Evolutionary conservation across 2,888 invertebrate species (phyloP).

Genomic region (Macrosiphum euphorbiae): DNA sequence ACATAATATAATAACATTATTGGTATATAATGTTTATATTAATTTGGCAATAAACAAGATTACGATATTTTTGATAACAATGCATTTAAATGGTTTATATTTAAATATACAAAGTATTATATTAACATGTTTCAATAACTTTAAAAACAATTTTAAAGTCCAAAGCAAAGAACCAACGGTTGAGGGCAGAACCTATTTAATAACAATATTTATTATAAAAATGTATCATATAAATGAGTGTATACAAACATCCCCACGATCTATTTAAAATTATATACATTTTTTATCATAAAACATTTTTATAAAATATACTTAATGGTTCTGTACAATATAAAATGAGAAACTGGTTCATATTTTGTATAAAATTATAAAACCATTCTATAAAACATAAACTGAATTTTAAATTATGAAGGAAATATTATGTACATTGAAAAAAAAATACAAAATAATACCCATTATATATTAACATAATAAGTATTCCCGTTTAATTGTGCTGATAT

Average conservation of each 20-base stretch:
- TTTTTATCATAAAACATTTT: neutral
- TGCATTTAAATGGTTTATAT: neutral
- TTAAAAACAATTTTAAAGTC: neutral
- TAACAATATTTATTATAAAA: constrained; percentile 10
- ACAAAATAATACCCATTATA: neutral
- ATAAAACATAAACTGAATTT: neutral
- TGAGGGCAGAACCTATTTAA: neutral
- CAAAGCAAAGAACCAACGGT: neutral
- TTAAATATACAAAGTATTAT: neutral
- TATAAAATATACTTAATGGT: neutral
- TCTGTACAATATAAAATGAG: neutral
- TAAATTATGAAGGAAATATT: neutral
- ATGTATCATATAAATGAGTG: neutral
- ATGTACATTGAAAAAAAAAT: neutral
- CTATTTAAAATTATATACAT: constrained; percentile 27
- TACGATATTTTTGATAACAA: neutral
- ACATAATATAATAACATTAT: too few relatives aligned
- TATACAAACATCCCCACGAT: neutral
- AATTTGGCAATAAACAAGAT: neutral
- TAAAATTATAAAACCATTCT: neutral
- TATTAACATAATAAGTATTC: neutral
- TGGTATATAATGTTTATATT: neutral
- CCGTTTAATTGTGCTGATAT: neutral
- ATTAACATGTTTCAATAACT: neutral
- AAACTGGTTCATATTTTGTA: neutral